Percentiles rank a stretch among this genome's conserved stretches.
Evolutionary conservation across 2,113 vertebrate species (phyloP).

Genomic region (Toxotes jaculatrix): DNA sequence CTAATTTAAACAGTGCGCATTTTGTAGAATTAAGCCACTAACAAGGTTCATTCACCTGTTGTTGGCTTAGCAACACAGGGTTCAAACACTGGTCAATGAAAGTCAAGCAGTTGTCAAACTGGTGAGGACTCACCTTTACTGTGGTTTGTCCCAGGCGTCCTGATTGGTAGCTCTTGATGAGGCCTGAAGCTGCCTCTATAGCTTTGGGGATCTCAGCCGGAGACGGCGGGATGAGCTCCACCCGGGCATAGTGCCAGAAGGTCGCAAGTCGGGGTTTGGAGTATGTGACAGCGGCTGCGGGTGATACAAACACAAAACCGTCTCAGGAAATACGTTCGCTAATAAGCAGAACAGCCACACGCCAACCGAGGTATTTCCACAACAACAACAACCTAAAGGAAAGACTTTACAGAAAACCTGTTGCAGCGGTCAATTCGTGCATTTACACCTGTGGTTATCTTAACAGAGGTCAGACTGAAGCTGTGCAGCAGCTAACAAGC

Average conservation of each 20-base stretch:
- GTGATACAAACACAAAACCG: not conserved
- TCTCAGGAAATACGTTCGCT: not conserved
- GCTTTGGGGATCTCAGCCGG: constrained; percentile 91
- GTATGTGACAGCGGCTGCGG: constrained; percentile 88
- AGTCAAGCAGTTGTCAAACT: not conserved
- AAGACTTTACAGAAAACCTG: not conserved
- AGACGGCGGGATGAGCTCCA: constrained; percentile 91
- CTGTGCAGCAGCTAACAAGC: not conserved
- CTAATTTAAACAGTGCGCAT: too few relatives aligned
- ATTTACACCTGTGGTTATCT: not conserved
- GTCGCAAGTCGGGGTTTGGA: constrained; percentile 90
- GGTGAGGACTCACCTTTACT: constrained; percentile 84
- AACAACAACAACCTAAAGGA: too few relatives aligned
- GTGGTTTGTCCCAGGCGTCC: constrained; percentile 89
- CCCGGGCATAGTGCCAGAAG: constrained; percentile 92
- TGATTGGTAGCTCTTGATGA: constrained; percentile 84
- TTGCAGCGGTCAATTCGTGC: not conserved
- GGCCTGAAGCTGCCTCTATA: constrained; percentile 83
- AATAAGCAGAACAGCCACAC: not conserved
- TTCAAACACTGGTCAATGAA: not conserved
- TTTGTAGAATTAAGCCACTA: not conserved
- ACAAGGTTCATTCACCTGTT: not conserved
- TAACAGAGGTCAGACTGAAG: constrained; percentile 40
- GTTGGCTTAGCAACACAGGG: too few relatives aligned
- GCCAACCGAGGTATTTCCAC: too few relatives aligned